Evolutionary conservation across 2,888 invertebrate genomes (phyloP).

Genomic region (Daptonema setosum): DNA sequence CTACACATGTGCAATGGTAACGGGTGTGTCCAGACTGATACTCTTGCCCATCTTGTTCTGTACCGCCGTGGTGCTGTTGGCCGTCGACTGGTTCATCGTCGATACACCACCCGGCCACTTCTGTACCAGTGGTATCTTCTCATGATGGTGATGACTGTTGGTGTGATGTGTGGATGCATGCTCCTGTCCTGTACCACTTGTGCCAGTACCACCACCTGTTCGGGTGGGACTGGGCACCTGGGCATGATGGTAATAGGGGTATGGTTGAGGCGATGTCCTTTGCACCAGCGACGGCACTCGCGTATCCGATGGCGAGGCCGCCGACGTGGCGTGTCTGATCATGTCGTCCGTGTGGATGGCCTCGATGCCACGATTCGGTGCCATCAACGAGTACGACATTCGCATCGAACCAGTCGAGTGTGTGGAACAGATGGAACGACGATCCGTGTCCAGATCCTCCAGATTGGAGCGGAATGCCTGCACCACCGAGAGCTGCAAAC

Average conservation of each 20-base stretch:
- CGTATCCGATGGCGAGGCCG: not conserved
- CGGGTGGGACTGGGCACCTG: not conserved
- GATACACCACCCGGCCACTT: slow-evolving; percentile 17
- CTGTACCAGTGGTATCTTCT: slow-evolving; percentile 23
- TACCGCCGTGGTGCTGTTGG: too few relatives aligned
- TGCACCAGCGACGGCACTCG: slow-evolving; percentile 11
- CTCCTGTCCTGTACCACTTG: too few relatives aligned
- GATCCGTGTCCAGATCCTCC: slow-evolving; percentile 88
- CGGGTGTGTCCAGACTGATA: slow-evolving; percentile 22
- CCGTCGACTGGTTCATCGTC: too few relatives aligned
- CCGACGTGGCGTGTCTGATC: not conserved
- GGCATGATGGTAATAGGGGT: slow-evolving; percentile 18
- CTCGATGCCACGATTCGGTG: slow-evolving; percentile 4
- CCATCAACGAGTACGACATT: slow-evolving; percentile 12
- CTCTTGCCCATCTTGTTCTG: slow-evolving; percentile 17
- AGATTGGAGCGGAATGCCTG: slow-evolving; percentile 97
- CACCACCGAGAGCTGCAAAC: slow-evolving; percentile 88
- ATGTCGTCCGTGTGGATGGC: not conserved
- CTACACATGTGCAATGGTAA: slow-evolving; percentile 23
- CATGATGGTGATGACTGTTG: slow-evolving; percentile 6
- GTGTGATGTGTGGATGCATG: not conserved
- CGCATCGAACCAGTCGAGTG: slow-evolving; percentile 45
- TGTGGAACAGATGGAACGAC: slow-evolving; percentile 89
- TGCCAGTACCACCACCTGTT: not conserved
- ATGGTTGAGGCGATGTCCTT: slow-evolving; percentile 20